Evolutionary conservation across 2,888 invertebrate species (phyloP), one percentile per base, ranked within the genome.

Genomic region (Watsonalla cultraria): DNA sequence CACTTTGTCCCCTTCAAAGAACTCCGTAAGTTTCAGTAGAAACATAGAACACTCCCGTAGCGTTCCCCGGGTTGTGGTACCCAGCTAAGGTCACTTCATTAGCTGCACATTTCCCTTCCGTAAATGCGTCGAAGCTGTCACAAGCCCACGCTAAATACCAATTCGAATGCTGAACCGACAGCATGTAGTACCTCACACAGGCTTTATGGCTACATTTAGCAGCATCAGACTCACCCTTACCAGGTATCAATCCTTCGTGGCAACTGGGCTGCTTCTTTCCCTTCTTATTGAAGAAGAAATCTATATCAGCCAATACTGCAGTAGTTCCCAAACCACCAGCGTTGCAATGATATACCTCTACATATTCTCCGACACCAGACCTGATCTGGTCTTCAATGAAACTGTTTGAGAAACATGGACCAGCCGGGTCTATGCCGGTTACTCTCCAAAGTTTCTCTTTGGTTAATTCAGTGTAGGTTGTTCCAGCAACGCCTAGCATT

Each of bases 291-390:
- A 93, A 90, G 65, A 89, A 92, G 75, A 93, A 92, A 65, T 93
- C 93, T 0, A 85, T 84, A 57, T 92, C 92, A 33, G 92, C 93
- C 15, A 92, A 65, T 0, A 91, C 88, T 35, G 85, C 78, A 0
- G 84, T 89, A 0, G 91, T 90, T 0, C 92, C 92, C 9, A 92
- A 72, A 0, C 86, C 87, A 5, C 92, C 93, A 46, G 90, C 91
- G 59, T 92, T 92, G 7, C 93, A 93, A 69, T 94, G 93, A 59
- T 93, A 89, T 0, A 92, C 89, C 72, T 93, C 93, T 0, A 93
- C 93, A 65, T 93, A 92, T 5, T 84, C 74, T 0, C 92, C 93
- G 15, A 93, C 92, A 2, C 89, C 87, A 42, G 88, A 84, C 55
- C 92, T 82, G 0, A 94, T 77, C 56, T 92, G 87, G 46, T 91